These are phyloP conservation scores for Nothoprocta pentlandii DNA, from an alignment of 2,113 vertebrate species.

Conservation along the genomic window DNA sequence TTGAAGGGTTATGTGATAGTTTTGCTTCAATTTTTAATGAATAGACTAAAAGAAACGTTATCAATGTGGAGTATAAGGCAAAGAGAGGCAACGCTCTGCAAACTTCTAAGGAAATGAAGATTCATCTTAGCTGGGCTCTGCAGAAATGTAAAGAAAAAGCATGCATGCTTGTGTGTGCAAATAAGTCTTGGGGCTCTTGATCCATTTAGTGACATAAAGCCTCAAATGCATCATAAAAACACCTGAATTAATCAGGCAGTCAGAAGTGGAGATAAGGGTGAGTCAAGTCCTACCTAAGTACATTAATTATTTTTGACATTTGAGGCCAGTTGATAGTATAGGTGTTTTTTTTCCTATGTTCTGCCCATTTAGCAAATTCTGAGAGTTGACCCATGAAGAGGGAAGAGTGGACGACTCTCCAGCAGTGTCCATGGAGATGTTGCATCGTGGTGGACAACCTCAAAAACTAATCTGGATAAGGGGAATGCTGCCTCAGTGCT, in stretches of 20 bases:
- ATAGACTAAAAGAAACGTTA: fast-evolving
- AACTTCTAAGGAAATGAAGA: not conserved
- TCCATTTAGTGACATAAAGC: not conserved
- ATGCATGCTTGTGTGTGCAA: not conserved
- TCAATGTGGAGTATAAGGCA: not conserved
- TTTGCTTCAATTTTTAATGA: not conserved
- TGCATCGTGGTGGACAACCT: not conserved
- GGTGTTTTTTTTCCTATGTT: not conserved
- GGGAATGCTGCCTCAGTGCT: not conserved
- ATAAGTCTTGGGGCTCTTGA: not conserved
- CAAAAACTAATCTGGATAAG: not conserved
- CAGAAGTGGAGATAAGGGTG: not conserved
- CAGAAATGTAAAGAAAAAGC: not conserved
- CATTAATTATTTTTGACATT: not conserved
- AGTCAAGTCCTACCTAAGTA: not conserved
- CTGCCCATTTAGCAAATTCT: not conserved
- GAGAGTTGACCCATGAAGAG: not conserved
- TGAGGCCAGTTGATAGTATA: not conserved
- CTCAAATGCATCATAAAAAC: not conserved
- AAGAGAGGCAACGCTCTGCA: not conserved
- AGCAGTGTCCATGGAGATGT: not conserved
- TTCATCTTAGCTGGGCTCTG: not conserved
- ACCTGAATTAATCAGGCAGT: not conserved
- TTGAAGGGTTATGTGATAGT: not conserved
- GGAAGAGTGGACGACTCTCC: not conserved